These are phyloP conservation scores for Heliangelus exortis DNA, from an alignment of 2,797 vertebrate genomes.

Conservation along the genomic window DNA sequence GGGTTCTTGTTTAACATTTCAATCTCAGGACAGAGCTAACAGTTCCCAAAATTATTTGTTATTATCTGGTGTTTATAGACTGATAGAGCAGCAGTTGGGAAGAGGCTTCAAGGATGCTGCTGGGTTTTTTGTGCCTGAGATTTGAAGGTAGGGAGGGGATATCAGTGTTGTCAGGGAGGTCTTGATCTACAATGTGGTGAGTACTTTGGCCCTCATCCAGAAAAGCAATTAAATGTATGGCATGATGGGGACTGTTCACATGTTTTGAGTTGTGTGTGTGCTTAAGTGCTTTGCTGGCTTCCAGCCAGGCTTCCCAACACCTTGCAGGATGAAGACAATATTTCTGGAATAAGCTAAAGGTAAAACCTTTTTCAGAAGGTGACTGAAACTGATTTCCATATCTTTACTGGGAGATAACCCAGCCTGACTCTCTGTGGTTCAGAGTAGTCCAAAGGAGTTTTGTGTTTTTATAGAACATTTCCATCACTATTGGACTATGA, in stretches of 20 bases:
- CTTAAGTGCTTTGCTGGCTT: constrained; percentile 42
- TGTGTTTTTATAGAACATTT: background rate
- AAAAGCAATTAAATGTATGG: background rate
- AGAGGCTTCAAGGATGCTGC: background rate
- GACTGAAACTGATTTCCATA: background rate
- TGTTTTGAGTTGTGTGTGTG: background rate
- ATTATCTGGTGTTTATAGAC: background rate
- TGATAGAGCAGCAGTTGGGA: background rate
- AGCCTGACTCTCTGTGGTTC: background rate
- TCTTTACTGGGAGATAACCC: background rate
- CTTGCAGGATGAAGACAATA: background rate
- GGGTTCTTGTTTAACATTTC: background rate
- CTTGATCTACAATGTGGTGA: background rate
- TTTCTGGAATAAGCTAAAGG: background rate
- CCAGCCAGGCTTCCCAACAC: background rate
- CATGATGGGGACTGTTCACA: background rate
- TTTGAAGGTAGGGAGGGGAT: background rate
- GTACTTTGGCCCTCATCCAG: constrained; percentile 12
- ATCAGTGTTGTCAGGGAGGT: background rate
- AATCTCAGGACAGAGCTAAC: background rate
- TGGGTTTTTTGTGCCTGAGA: background rate
- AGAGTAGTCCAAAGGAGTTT: background rate
- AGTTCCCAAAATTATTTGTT: background rate
- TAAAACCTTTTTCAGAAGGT: background rate
- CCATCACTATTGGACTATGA: background rate